Conservation (phyloP, 2,113 vertebrate species). For the Garra rufa region DNA sequence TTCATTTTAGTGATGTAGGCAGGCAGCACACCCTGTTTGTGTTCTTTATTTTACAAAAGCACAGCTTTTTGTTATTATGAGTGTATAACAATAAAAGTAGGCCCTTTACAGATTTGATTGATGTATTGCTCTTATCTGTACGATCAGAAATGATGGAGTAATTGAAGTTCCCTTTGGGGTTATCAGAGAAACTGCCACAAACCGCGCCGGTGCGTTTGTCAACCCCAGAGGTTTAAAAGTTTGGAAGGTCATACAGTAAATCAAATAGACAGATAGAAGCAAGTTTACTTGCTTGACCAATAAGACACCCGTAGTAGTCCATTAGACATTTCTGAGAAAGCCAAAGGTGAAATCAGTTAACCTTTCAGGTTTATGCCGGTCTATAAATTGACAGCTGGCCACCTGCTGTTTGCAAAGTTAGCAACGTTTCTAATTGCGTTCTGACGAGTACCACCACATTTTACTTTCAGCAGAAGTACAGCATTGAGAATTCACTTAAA, state of each 20-base stretch:
- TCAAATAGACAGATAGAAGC: background rate
- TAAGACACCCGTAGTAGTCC: background rate
- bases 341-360: background rate
- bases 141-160: too few species aligned
- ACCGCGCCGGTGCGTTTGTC: too few species aligned
- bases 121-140: too few species aligned
- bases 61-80: too few species aligned
- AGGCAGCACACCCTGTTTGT: too few species aligned
- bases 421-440: background rate
- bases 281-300: background rate
- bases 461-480: background rate
- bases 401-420: slow-evolving; percentile 6
- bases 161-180: too few species aligned
- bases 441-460: background rate
- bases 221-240: too few species aligned
- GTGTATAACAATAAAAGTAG: too few species aligned
- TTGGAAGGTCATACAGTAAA: background rate
- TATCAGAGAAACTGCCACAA: too few species aligned
- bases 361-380: background rate
- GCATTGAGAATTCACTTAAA: slow-evolving; percentile 4
- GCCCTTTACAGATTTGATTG: too few species aligned
- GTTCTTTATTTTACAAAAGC: too few species aligned
- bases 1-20: too few species aligned
- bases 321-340: background rate
- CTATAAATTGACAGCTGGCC: background rate